Base-by-base conservation (phyloP, 1,140 invertebrate species). In the Meloidogyne hapla region DNA sequence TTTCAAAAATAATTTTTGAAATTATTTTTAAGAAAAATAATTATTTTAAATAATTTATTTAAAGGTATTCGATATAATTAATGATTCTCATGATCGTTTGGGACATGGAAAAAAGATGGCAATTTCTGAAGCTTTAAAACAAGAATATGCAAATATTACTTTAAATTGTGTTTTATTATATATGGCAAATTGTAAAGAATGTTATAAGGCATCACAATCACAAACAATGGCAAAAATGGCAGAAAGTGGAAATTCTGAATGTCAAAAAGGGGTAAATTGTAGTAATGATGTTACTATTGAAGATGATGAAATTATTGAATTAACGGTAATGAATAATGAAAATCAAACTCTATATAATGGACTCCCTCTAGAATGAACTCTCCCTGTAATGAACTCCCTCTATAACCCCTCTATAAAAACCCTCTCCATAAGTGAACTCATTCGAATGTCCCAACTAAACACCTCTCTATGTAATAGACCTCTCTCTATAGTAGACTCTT, bases 121-220 rank as follows among this genome's bases (percentile, higher is more conserved):
- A 33, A 66, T 66, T 42, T 66, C 28, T 8, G 21, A 66, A 6
- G 65, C 65, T 8, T 18, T 66, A 33, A 66, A 66, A 42, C n/a
- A 42, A 21, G 65, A 66, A n/a, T 66, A 33, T 42, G 65, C 65
- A 33, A 66, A 66, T 42, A 66, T 66, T 42, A 66, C 65, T 8
- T n/a, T 66, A 33, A 66, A 66, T 42, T 66, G n/a, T 42, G 65
- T 66, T 33, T 42, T 66, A n/a, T 42, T 66, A 18, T 66, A 66
- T 42, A 66, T 66, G 65, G 3, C 65, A 5, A 42, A 21, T 21
- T 66, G 65, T 9, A 42, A 66, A 21, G 65, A 42, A 33, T 66
- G 65, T 42, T 66, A n/a, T 42, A 33, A 18, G 6, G 65, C 65
- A n/a, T 56, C 48, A 56, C 18, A 56, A 56, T 56, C 4, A n/a